phyloP scores from a whole-genome alignment of 2,888 invertebrate genomes.

The Galeruca laticollis region DNA sequence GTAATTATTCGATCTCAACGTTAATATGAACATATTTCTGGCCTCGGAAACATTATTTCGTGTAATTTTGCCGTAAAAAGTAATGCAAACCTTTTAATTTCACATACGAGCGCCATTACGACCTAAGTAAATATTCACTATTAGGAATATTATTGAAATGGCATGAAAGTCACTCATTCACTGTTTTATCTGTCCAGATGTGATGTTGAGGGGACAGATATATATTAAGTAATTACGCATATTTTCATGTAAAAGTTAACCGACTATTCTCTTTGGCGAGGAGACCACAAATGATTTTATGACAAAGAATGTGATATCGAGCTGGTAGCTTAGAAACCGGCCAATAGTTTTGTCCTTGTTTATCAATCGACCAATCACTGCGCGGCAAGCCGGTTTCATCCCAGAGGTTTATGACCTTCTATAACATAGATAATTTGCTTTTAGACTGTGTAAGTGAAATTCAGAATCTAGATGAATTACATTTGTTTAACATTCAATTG shows the following conservation, averaged over 20 bases:
- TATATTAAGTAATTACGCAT: slow-evolving; percentile 65
- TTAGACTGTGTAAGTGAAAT: slow-evolving; percentile 32
- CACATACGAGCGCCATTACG: slow-evolving; percentile 68
- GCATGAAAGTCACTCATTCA: slow-evolving; percentile 68
- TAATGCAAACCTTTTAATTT: slow-evolving; percentile 67
- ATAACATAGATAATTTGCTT: slow-evolving; percentile 33
- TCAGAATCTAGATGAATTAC: not conserved
- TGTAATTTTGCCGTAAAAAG: slow-evolving; percentile 65
- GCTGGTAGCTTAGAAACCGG: slow-evolving; percentile 54
- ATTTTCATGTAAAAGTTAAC: slow-evolving; percentile 60
- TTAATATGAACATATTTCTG: slow-evolving; percentile 63
- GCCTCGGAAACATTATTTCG: slow-evolving; percentile 58
- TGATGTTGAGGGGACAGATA: slow-evolving; percentile 64
- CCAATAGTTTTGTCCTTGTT: slow-evolving; percentile 53
- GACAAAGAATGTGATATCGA: slow-evolving; percentile 58
- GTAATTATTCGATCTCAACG: slow-evolving; percentile 54
- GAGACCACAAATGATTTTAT: slow-evolving; percentile 67
- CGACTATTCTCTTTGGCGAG: slow-evolving; percentile 68
- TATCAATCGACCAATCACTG: slow-evolving; percentile 54
- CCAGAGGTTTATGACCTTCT: slow-evolving; percentile 52
- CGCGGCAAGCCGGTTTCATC: slow-evolving; percentile 43
- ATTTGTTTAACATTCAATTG: too few relatives aligned
- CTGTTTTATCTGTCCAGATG: slow-evolving; percentile 66
- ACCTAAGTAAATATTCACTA: slow-evolving; percentile 66
- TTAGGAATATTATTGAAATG: slow-evolving; percentile 66